Evolutionary conservation across 2,797 vertebrate species (phyloP), one percentile per base, ranked within the genome.

Genomic region (Pempheris klunzingeri): DNA sequence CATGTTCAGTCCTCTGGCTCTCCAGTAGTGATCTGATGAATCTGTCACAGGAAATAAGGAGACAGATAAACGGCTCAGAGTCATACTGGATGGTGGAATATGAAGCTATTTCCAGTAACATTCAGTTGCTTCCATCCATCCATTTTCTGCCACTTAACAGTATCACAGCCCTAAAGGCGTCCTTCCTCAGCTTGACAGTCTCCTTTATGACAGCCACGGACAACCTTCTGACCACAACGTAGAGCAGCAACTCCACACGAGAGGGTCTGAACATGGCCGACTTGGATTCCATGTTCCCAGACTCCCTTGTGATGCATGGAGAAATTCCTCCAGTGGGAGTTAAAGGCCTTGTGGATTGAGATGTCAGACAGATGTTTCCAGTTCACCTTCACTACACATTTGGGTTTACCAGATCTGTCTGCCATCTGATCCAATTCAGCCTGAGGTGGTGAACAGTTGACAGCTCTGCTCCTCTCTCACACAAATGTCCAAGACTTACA

Each of bases 101-200:
- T 59, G 22, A 72, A 30, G 62, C 41, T 50, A 32, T 41, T n/a
- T 41, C 24, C 57, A 18, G 68, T 15, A 66, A 68, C 62, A 49
- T 32, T 15, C n/a, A 12, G 5, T 41, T 41, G 55, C 26, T 6
- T 20, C 30, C 20, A 26, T 50, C 22, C 5, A 50, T 47, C 46
- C 46, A 50, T 26, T 26, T 50, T 26, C 5, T 50, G 30, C 30
- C 30, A 32, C n/a, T n/a, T n/a, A n/a, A n/a, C n/a, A n/a, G n/a
- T n/a, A n/a, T n/a, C n/a, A n/a, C n/a, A n/a, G n/a, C n/a, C n/a
- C n/a, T n/a, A 32, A 32, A 32, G 30, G 30, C 4, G 24, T 39
- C 55, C 13, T 24, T 52, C 49, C 11, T 55, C 53, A n/a, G 11
- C 30, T n/a, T 57, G 13, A 50, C 12, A 24, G 49, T 15, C 22